Conservation (phyloP, 2,888 invertebrate species). For the Pammene fasciana region DNA sequence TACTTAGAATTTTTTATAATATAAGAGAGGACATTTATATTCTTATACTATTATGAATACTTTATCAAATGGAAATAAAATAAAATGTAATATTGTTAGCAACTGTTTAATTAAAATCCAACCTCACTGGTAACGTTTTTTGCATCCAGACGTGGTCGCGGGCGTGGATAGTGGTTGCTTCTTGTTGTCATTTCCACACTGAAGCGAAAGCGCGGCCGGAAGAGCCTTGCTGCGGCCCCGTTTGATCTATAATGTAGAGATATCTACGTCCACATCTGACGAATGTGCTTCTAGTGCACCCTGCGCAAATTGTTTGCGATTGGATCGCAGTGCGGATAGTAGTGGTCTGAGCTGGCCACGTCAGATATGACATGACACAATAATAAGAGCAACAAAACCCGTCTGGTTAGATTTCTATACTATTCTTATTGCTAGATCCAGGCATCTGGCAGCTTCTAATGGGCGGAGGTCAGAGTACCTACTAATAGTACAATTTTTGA, state of each 20-base stretch:
- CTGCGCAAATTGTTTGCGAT: too few species aligned
- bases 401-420: too few species aligned
- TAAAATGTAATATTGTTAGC: conserved; percentile 28
- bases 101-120: conserved; percentile 14
- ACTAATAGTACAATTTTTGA: too few species aligned
- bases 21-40: conserved; percentile 29
- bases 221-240: neutral
- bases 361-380: too few species aligned
- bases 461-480: too few species aligned
- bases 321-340: too few species aligned
- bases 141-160: neutral
- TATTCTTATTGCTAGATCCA: too few species aligned
- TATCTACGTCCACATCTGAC: neutral
- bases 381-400: too few species aligned
- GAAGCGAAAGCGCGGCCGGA: neutral
- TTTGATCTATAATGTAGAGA: conserved; percentile 4
- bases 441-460: too few species aligned
- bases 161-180: neutral
- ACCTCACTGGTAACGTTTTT: conserved; percentile 8
- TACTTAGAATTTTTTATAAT: conserved; percentile 2
- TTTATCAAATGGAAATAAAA: conserved; percentile 15
- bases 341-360: too few species aligned
- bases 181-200: neutral
- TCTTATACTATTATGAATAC: conserved; percentile 18
- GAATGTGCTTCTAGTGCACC: too few species aligned